Percentiles rank a stretch among this genome's conserved stretches.
Conservation (phyloP, 92 coral and sea anemone species). For the Metridium senile region DNA sequence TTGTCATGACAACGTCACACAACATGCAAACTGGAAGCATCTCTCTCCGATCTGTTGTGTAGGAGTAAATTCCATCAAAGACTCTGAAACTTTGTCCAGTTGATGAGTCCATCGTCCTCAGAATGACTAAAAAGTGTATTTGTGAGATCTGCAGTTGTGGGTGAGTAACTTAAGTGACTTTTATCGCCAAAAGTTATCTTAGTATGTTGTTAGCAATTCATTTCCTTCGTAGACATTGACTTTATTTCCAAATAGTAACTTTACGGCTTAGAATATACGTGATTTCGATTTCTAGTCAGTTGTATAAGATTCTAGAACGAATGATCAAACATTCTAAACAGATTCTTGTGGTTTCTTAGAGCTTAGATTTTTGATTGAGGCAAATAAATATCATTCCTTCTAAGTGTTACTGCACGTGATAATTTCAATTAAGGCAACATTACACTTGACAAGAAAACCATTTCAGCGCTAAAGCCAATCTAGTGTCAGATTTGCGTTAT, state of each 20-base stretch:
- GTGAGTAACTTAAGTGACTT: slow-evolving; percentile 54
- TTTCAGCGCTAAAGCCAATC: slow-evolving; percentile 25
- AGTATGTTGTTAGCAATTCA: not conserved
- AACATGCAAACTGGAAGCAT: slow-evolving; percentile 22
- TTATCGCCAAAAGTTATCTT: not conserved
- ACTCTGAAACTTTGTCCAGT: slow-evolving; percentile 6
- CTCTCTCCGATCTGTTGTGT: slow-evolving; percentile 13
- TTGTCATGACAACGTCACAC: slow-evolving; percentile 51
- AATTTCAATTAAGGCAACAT: slow-evolving; percentile 25
- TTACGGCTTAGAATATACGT: not conserved
- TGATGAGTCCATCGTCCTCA: slow-evolving; percentile 4
- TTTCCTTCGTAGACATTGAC: not conserved
- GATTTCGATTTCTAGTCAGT: not conserved
- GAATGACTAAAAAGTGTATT: slow-evolving; percentile 92
- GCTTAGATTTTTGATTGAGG: slow-evolving; percentile 19
- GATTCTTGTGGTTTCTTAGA: not conserved
- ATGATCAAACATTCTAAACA: not conserved
- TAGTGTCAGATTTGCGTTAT: not conserved
- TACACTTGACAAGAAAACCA: slow-evolving; percentile 15
- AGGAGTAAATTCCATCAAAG: slow-evolving; percentile 35
- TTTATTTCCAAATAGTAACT: slow-evolving; percentile 3
- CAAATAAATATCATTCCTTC: slow-evolving; percentile 17
- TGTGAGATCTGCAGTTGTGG: slow-evolving; percentile 97
- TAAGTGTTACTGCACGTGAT: slow-evolving; percentile 35
- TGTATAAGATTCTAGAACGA: slow-evolving; percentile 4